Evolutionary conservation across 1,140 invertebrate species (phyloP).

Genomic region (Cheumatopsyche charites): DNA sequence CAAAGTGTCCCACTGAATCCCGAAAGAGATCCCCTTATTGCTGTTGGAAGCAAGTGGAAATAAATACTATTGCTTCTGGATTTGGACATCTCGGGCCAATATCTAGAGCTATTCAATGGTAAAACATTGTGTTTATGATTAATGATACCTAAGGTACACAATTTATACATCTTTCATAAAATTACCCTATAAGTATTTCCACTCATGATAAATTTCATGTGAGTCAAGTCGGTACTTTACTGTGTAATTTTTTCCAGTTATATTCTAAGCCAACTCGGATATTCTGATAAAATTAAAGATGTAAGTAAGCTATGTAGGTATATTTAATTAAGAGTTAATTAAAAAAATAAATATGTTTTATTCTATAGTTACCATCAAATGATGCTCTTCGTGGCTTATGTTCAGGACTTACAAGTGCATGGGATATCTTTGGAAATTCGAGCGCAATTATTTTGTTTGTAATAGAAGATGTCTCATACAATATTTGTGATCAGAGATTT

Average conservation of each 20-base stretch:
- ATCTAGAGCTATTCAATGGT: slow-evolving; percentile 78
- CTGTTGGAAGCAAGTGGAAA: slow-evolving; percentile 91
- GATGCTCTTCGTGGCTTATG: slow-evolving; percentile 73
- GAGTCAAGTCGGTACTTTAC: too few species aligned
- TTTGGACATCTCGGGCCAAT: slow-evolving; percentile 88
- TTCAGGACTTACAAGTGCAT: slow-evolving; percentile 76
- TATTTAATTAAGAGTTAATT: too few species aligned
- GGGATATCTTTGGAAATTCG: slow-evolving; percentile 73
- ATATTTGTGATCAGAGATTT: slow-evolving; percentile 88
- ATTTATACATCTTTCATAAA: too few species aligned
- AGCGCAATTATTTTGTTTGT: slow-evolving; percentile 83
- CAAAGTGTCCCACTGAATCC: slow-evolving; percentile 59
- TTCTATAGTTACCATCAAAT: slow-evolving; percentile 77
- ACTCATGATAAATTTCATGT: too few species aligned
- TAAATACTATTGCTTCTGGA: slow-evolving; percentile 94
- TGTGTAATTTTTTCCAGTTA: slow-evolving; percentile 45
- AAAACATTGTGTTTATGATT: too few species aligned
- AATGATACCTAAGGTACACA: too few species aligned
- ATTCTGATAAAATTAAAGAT: slow-evolving; percentile 44
- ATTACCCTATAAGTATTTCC: too few species aligned
- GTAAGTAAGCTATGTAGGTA: slow-evolving; percentile 29
- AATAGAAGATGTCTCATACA: slow-evolving; percentile 86
- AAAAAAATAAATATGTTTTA: too few species aligned
- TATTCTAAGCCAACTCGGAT: slow-evolving; percentile 44
- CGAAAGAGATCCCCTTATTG: slow-evolving; percentile 66